Percentiles rank a stretch among this genome's conserved stretches.
These are phyloP conservation scores for Lithophane socia DNA, from an alignment of 2,888 invertebrate species.

Conservation along the genomic window DNA sequence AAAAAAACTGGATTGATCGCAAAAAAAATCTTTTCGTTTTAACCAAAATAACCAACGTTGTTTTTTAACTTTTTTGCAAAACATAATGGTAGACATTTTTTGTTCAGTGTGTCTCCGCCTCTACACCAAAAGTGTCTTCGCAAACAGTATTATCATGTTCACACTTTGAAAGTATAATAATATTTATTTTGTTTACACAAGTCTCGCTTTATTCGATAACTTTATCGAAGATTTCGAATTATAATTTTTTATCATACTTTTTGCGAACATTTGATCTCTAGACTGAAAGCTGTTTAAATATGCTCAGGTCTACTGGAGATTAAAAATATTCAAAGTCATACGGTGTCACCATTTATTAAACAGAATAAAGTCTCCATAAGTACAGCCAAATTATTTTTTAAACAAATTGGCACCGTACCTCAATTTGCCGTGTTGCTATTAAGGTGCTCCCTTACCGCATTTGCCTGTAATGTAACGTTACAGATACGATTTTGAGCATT, in stretches of 20 bases:
- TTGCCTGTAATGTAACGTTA: no score
- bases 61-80: no score
- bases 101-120: conserved; percentile 6
- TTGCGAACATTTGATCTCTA: conserved; percentile 13
- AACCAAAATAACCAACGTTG: no score
- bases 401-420: background rate
- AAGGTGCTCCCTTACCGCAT: no score
- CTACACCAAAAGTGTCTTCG: background rate
- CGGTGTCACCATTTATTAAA: background rate
- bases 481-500: no score
- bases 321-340: conserved; percentile 7
- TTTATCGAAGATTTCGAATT: conserved; percentile 19
- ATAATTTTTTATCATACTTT: conserved; percentile 8
- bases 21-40: background rate
- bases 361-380: background rate
- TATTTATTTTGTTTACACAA: conserved; percentile 22
- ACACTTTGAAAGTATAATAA: conserved; percentile 7
- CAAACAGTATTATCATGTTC: conserved; percentile 7
- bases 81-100: background rate
- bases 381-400: background rate
- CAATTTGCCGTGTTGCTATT: no score
- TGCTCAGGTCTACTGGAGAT: background rate
- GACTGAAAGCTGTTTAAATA: conserved; percentile 14
- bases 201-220: conserved; percentile 12
- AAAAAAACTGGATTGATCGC: background rate